Evolutionary conservation across 2,888 invertebrate genomes (phyloP).

Genomic region (Drosophila recens): DNA sequence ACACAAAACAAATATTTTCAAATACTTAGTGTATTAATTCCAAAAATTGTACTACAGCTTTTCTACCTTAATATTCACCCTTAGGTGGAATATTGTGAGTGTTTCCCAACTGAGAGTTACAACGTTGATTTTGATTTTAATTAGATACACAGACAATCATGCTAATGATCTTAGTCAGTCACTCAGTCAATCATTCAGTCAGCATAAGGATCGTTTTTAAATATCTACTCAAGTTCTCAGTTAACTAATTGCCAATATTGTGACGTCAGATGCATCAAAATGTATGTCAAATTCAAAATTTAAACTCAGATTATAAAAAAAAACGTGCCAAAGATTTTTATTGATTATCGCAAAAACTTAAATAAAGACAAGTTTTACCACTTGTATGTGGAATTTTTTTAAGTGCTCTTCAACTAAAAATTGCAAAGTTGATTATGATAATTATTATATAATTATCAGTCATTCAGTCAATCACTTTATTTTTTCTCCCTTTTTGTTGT

Average conservation of each 20-base stretch:
- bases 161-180: no score
- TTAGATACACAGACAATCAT: no score
- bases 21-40: no score
- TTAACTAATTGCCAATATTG: background rate
- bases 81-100: no score
- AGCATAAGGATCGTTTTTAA: background rate
- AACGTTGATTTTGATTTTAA: no score
- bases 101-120: background rate
- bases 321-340: background rate
- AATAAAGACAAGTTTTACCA: background rate
- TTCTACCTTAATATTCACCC: no score
- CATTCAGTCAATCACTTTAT: background rate
- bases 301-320: background rate
- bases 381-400: background rate
- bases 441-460: slow-evolving; percentile 2
- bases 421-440: background rate
- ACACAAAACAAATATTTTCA: no score
- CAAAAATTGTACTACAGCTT: no score
- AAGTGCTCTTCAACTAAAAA: slow-evolving; percentile 1
- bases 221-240: no score
- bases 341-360: background rate
- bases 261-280: background rate
- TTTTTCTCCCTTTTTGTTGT: no score
- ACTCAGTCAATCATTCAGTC: background rate
- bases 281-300: background rate